Percentiles rank a stretch among this genome's conserved stretches.
phyloP scores from a whole-genome alignment of 2,888 invertebrate species.

The Cheilosia urbana region DNA sequence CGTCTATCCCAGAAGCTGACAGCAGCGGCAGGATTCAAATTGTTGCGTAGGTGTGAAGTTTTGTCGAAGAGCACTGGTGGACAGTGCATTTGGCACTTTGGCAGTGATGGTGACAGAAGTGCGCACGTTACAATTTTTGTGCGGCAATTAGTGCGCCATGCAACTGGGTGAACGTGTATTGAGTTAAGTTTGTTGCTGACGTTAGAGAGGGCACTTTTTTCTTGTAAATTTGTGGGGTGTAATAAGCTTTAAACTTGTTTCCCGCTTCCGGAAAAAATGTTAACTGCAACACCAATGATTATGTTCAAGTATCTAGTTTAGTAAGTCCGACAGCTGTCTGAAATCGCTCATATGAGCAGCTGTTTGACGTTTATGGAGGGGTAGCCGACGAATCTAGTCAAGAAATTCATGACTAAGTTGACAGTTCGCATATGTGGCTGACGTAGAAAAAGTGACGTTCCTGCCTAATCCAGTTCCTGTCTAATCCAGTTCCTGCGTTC shows the following conservation, averaged over 20 bases:
- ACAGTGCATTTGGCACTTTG: conserved; percentile 11
- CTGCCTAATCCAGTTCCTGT: no score
- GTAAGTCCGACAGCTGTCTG: no score
- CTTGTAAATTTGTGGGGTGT: background rate
- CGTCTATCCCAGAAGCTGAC: conserved; percentile 35
- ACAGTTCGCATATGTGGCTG: no score
- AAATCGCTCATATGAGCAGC: no score
- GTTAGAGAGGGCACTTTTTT: background rate
- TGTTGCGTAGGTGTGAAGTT: conserved; percentile 39
- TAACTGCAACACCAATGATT: background rate
- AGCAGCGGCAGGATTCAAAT: conserved; percentile 26
- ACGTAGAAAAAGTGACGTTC: no score
- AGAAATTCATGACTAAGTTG: no score
- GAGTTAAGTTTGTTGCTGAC: conserved; percentile 14
- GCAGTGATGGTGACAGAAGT: conserved; percentile 31
- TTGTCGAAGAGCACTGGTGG: background rate
- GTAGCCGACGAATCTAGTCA: no score
- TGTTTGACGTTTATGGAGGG: no score
- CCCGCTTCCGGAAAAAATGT: background rate
- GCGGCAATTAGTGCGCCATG: conserved; percentile 34
- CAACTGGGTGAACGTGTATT: conserved; percentile 37
- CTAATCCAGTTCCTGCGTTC: no score
- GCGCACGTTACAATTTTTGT: conserved; percentile 35
- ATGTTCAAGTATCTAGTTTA: no score
- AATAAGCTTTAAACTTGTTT: background rate